phyloP scores from a whole-genome alignment of 1,140 invertebrate genomes.

The Sminthurides bifidus region DNA sequence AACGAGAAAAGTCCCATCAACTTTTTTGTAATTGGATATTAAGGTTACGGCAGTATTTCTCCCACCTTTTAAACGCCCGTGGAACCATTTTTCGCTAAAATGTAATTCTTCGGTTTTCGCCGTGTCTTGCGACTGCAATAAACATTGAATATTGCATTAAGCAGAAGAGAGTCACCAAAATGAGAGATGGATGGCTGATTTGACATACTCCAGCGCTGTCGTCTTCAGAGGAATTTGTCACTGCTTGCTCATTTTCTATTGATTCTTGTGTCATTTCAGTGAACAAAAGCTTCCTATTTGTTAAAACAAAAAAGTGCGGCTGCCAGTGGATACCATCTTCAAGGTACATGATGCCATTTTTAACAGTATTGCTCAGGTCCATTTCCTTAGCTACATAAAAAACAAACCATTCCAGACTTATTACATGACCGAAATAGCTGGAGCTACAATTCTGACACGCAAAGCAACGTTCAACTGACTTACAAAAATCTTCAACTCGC shows the following conservation, averaged over 20 bases:
- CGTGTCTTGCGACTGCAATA: conserved; percentile 3
- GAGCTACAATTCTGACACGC: conserved; percentile 9
- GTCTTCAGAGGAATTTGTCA: not conserved
- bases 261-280: conserved; percentile 46
- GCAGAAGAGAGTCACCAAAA: not conserved
- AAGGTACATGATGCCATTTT: conserved; percentile 81
- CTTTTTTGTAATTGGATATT: conserved; percentile 63
- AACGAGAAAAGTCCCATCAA: conserved; percentile 91
- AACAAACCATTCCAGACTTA: not conserved
- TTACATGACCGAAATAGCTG: not conserved
- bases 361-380: conserved; percentile 75
- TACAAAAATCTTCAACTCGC: conserved; percentile 49
- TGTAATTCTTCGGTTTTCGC: conserved; percentile 62
- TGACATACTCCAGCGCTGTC: not conserved
- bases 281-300: conserved; percentile 75
- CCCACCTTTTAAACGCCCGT: conserved; percentile 68
- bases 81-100: conserved; percentile 92
- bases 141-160: conserved; percentile 30
- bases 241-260: not conserved
- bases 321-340: conserved; percentile 88
- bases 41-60: conserved; percentile 61
- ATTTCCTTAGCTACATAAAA: conserved; percentile 48
- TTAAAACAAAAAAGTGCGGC: conserved; percentile 90
- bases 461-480: conserved; percentile 10
- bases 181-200: not conserved